A percentile compares a stretch with the other conserved stretches of the same genome.
Conservation (phyloP, 2,113 vertebrate genomes). For the Phalacrocorax carbo region DNA sequence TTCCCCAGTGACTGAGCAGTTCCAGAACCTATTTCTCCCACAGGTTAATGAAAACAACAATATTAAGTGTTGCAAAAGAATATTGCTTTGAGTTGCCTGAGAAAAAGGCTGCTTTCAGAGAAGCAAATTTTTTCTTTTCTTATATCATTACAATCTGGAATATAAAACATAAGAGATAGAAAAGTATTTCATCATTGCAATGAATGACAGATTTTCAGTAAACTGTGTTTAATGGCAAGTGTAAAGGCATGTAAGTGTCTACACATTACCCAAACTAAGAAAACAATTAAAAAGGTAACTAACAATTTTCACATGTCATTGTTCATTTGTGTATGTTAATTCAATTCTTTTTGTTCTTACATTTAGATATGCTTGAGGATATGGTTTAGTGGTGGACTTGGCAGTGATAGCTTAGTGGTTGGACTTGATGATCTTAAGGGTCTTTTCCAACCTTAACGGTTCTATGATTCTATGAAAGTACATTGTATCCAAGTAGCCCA, state of each 20-base stretch:
- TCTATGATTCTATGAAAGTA: not conserved
- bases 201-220: not conserved
- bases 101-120: not conserved
- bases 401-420: too few species aligned
- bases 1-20: not conserved
- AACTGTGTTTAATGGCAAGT: not conserved
- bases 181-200: not conserved
- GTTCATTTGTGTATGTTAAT: not conserved
- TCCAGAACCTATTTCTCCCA: not conserved
- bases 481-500: not conserved
- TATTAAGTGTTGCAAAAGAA: not conserved
- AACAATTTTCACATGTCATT: not conserved
- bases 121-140: not conserved
- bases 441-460: too few species aligned
- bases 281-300: not conserved
- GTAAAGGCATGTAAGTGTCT: not conserved
- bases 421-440: too few species aligned
- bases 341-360: not conserved
- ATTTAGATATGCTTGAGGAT: not conserved
- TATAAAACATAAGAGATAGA: not conserved
- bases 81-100: not conserved
- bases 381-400: too few species aligned
- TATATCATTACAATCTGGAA: not conserved
- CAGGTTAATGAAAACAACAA: not conserved
- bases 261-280: not conserved